A percentile compares a stretch with the other conserved stretches of the same genome.
Conservation (phyloP, 2,888 invertebrate genomes). For the Callinectes sapidus region DNA sequence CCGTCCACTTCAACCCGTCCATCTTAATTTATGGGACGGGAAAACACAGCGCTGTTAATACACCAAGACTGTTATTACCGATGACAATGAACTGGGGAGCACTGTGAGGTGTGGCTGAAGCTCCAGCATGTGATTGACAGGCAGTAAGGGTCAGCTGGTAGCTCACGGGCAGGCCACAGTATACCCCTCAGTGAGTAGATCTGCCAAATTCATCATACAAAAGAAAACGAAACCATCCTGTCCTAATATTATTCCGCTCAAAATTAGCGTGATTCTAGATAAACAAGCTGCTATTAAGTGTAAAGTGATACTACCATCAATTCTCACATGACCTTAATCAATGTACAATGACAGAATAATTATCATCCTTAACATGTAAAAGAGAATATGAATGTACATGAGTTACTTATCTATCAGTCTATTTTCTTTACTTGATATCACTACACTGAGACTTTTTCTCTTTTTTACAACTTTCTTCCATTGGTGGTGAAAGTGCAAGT, state of each 20-base stretch:
- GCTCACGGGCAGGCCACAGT: background rate
- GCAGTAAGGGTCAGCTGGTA: slow-evolving; percentile 22
- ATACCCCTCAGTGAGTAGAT: background rate
- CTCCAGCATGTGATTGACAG: slow-evolving; percentile 33
- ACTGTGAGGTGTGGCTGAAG: slow-evolving; percentile 43
- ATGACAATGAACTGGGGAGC: slow-evolving; percentile 47
- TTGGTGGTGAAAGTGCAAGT: too few species aligned
- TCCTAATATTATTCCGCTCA: background rate
- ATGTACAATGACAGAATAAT: background rate
- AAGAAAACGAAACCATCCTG: background rate
- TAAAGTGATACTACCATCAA: background rate
- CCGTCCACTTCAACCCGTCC: slow-evolving; percentile 45
- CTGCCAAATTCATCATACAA: background rate
- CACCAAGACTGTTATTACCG: slow-evolving; percentile 47
- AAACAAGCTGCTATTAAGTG: background rate
- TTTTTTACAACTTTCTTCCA: too few species aligned
- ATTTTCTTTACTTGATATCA: too few species aligned
- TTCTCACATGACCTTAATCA: background rate
- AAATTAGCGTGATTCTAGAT: background rate
- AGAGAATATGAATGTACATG: too few species aligned
- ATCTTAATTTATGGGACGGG: slow-evolving; percentile 48
- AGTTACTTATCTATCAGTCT: too few species aligned
- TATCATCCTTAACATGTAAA: background rate
- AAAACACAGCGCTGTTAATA: slow-evolving; percentile 50
- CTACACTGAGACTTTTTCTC: too few species aligned